Percentiles rank a stretch among this genome's conserved stretches.
These are phyloP conservation scores for Clepsis dumicolana DNA, from an alignment of 2,888 invertebrate genomes.

Conservation along the genomic window DNA sequence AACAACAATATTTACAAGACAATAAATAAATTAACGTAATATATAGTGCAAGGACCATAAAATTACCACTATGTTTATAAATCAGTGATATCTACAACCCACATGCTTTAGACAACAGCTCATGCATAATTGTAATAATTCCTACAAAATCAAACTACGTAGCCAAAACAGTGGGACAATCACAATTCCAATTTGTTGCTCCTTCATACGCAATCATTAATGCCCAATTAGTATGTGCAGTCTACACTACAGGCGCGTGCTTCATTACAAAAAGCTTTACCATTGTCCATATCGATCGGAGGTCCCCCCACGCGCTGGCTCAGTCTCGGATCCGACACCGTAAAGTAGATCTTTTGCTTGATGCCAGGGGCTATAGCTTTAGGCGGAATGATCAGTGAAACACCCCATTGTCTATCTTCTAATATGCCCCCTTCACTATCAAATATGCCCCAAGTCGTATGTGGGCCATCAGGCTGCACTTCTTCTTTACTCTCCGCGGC, in stretches of 20 bases:
- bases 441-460: slow-evolving; percentile 89
- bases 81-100: slow-evolving; percentile 22
- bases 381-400: slow-evolving; percentile 94
- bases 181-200: slow-evolving; percentile 58
- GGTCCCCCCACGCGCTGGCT: slow-evolving; percentile 92
- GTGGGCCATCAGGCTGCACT: slow-evolving; percentile 83
- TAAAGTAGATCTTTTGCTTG: slow-evolving; percentile 97
- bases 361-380: slow-evolving; percentile 94
- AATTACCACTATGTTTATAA: slow-evolving; percentile 34
- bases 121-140: slow-evolving; percentile 40
- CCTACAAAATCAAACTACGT: slow-evolving; percentile 46
- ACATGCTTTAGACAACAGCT: slow-evolving; percentile 43
- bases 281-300: slow-evolving; percentile 96
- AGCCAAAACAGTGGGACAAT: slow-evolving; percentile 51
- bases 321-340: slow-evolving; percentile 91
- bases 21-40: neutral
- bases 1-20: neutral
- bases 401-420: slow-evolving; percentile 95
- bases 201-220: slow-evolving; percentile 65
- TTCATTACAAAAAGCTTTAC: slow-evolving; percentile 87
- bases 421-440: slow-evolving; percentile 93
- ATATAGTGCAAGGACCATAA: neutral
- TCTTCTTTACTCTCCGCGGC: slow-evolving; percentile 67
- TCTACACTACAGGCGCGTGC: slow-evolving; percentile 82
- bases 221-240: slow-evolving; percentile 83